A percentile compares a stretch with the other conserved stretches of the same genome.
These are phyloP conservation scores for Mesochorus sp. DNA, from an alignment of 2,888 invertebrate genomes.

Conservation along the genomic window DNA sequence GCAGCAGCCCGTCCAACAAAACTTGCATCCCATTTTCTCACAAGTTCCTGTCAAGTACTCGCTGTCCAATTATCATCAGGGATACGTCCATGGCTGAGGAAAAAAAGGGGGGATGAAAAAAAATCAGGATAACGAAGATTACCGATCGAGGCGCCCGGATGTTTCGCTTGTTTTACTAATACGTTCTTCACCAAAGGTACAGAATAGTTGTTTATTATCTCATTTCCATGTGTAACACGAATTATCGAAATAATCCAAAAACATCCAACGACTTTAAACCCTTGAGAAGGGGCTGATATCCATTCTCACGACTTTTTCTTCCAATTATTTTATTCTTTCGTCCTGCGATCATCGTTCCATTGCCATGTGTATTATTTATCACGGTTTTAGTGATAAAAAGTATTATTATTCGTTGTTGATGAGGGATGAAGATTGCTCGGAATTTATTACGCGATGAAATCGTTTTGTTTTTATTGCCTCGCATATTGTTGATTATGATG, in stretches of 20 bases:
- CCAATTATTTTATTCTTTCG: neutral
- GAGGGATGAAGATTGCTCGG: neutral
- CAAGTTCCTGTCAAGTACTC: conserved; percentile 44
- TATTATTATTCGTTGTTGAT: conserved; percentile 2
- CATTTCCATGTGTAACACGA: no score
- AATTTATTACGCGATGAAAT: neutral
- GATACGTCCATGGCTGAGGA: conserved; percentile 24
- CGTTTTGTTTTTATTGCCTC: no score
- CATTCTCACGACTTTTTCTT: neutral
- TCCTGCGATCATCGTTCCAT: conserved; percentile 17
- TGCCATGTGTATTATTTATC: conserved; percentile 40
- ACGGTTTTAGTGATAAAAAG: conserved; percentile 26
- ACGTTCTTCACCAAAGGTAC: conserved; percentile 51
- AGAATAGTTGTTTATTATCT: conserved; percentile 1
- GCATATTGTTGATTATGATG: no score
- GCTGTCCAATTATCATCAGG: conserved; percentile 22
- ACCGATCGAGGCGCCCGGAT: neutral
- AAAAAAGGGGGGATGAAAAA: neutral
- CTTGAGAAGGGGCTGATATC: no score
- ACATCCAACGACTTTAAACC: no score
- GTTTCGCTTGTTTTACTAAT: neutral
- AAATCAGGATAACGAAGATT: neutral
- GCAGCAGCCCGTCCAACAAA: conserved; percentile 25
- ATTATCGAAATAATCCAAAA: no score
- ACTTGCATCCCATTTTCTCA: conserved; percentile 31